These are phyloP conservation scores for Cheilosia urbana DNA, from an alignment of 2,888 invertebrate species.

Conservation along the genomic window DNA sequence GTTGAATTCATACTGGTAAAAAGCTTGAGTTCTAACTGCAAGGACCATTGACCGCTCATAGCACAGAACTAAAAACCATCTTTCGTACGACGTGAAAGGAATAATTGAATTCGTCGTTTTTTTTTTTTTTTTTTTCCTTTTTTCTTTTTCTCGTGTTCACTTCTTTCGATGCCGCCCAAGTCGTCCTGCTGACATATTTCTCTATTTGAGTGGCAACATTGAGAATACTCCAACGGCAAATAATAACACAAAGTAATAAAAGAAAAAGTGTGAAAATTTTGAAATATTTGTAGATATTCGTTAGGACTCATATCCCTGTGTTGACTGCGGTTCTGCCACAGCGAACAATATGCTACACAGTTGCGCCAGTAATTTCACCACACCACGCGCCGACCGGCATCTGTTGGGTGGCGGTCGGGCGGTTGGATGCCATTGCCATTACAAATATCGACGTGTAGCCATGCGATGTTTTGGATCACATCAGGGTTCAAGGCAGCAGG, in stretches of 20 bases:
- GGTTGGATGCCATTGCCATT: constrained; percentile 3
- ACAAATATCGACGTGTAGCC: constrained; percentile 20
- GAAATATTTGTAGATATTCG: constrained; percentile 64
- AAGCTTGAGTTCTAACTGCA: constrained; percentile 46
- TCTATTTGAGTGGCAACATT: constrained; percentile 42
- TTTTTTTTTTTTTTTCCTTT: constrained; percentile 10
- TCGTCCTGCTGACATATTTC: constrained; percentile 60
- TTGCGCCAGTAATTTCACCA: constrained; percentile 5
- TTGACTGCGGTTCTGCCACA: constrained; percentile 27
- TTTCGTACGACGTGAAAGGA: constrained; percentile 63
- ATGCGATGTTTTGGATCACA: background rate
- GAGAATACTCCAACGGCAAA: constrained; percentile 41
- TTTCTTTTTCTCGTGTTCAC: background rate
- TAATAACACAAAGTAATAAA: constrained; percentile 20
- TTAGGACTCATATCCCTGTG: constrained; percentile 32
- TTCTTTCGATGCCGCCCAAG: constrained; percentile 14
- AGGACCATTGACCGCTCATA: constrained; percentile 68
- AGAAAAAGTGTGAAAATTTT: constrained; percentile 56
- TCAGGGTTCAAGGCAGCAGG: constrained; percentile 6
- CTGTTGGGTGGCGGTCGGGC: background rate
- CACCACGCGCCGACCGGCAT: background rate
- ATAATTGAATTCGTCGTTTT: constrained; percentile 57
- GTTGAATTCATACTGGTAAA: constrained; percentile 35
- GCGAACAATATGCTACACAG: constrained; percentile 35
- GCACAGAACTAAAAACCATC: constrained; percentile 58